A percentile compares a stretch with the other conserved stretches of the same genome.
These are phyloP conservation scores for Leistus spinibarbis DNA, from an alignment of 2,888 invertebrate genomes.

Conservation along the genomic window DNA sequence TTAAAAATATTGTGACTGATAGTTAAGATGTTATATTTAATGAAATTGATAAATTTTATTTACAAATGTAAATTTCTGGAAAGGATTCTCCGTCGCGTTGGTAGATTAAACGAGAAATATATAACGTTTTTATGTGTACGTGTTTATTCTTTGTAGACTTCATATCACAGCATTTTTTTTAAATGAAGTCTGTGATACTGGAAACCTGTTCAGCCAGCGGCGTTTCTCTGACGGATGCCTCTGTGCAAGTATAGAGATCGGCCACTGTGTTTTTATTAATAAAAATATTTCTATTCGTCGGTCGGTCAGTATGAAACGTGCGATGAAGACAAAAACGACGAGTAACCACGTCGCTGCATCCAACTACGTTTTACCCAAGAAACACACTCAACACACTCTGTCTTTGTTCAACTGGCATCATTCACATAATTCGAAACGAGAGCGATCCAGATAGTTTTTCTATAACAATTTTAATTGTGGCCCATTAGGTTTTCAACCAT, in stretches of 20 bases:
- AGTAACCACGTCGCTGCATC: not conserved
- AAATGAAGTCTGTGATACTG: not conserved
- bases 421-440: not conserved
- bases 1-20: too few relatives aligned
- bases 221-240: conserved; percentile 8
- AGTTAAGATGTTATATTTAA: too few relatives aligned
- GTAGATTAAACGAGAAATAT: not conserved
- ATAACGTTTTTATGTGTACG: not conserved
- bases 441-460: not conserved
- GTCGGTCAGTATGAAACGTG: not conserved
- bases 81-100: not conserved
- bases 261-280: conserved; percentile 29
- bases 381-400: not conserved
- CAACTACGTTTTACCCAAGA: not conserved
- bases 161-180: not conserved
- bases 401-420: not conserved
- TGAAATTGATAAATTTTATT: too few relatives aligned
- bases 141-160: not conserved
- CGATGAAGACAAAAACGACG: not conserved
- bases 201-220: not conserved
- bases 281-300: conserved; percentile 27
- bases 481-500: not conserved
- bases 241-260: conserved; percentile 15
- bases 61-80: not conserved
- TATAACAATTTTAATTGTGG: not conserved